Evolutionary conservation across 2,888 invertebrate genomes (phyloP), one percentile per base, ranked within the genome.

Genomic region (Leptinotarsa haldemani): DNA sequence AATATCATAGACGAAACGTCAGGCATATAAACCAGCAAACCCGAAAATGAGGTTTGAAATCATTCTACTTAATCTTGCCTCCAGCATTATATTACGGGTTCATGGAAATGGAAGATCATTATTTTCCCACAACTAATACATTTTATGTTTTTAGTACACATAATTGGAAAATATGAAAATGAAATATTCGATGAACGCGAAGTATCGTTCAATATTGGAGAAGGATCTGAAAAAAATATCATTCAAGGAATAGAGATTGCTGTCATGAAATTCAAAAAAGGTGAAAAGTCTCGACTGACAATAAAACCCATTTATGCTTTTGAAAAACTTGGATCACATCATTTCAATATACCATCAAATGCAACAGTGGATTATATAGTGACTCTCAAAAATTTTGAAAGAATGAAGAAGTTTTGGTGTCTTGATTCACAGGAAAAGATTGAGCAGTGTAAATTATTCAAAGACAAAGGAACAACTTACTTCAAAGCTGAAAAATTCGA

Each of bases 381-480:
- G 0, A 94, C 93, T 73, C 86, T 99, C 75, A 93, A 92, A 52
- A 93, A 91, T 79, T 97, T 97, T 85, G 97, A 97, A 87, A 94
- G 94, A 88, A 91, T 91, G 0, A 94, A 94, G 80, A 94, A 95
- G 79, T 87, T 90, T 64, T 98, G 97, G 97, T 91, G 94, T 61
- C 90, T 98, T 89, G 93, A 94, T 75, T 89, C 90, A 0, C 87
- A 89, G 0, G 95, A 98, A 86, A 95, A 95, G 85, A 80, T 98
- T 7, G 94, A 94, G 73, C 94, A 95, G 84, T 93, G 95, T 0
- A 92, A 93, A 85, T 88, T 94, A 16, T 93, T 92, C 78, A 99
- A 99, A 88, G 94, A 95, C 76, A 97, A 95, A 84, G 99, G 98
- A 64, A 98, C 97, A 0, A 90, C 91, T 65, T 97, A 95, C 86